phyloP scores from a whole-genome alignment of 2,797 vertebrate species.

The Catharus ustulatus region DNA sequence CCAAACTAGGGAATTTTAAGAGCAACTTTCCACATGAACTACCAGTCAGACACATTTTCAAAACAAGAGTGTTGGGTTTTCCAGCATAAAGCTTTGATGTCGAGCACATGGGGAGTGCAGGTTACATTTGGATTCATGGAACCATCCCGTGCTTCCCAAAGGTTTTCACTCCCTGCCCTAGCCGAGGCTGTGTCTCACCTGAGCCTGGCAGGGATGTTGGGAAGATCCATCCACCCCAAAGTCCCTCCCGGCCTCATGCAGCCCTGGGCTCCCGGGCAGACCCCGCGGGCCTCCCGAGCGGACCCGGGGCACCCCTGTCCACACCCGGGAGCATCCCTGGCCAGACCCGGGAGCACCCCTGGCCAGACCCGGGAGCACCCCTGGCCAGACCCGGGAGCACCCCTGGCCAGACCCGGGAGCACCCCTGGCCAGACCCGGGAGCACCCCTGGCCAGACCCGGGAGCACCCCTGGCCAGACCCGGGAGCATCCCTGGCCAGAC shows the following conservation, averaged over 20 bases:
- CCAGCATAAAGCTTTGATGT: neutral
- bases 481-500: too few species aligned
- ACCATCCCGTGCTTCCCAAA: neutral
- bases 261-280: neutral
- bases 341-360: too few species aligned
- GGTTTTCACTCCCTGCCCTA: neutral
- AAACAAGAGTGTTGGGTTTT: neutral
- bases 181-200: neutral
- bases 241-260: neutral
- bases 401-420: too few species aligned
- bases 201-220: neutral
- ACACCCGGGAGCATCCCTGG: too few species aligned
- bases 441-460: too few species aligned
- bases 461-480: too few species aligned
- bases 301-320: too few species aligned
- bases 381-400: too few species aligned
- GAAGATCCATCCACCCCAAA: neutral
- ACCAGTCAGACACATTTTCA: neutral
- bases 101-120: neutral
- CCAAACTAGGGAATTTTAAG: neutral
- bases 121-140: fast-evolving
- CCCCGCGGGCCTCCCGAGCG: neutral
- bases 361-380: too few species aligned
- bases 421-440: too few species aligned
- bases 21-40: neutral